phyloP scores from a whole-genome alignment of 2,888 invertebrate genomes.

The Brassicogethes aeneus region DNA sequence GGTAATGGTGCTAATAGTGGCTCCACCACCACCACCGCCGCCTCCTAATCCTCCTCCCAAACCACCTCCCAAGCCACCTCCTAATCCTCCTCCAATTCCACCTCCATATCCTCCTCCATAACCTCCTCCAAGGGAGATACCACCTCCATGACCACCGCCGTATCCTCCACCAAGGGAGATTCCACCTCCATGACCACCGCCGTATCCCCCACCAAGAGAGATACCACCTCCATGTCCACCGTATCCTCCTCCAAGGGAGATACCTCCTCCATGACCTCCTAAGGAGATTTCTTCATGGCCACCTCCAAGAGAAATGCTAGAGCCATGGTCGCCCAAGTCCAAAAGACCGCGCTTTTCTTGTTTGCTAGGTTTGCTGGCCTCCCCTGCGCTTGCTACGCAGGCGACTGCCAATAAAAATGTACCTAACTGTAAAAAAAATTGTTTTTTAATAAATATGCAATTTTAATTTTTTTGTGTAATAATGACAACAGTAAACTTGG shows the following conservation, averaged over 20 bases:
- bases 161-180: slow-evolving; percentile 4
- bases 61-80: slow-evolving; percentile 12
- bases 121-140: slow-evolving; percentile 17
- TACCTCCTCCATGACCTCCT: slow-evolving; percentile 12
- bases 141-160: slow-evolving; percentile 13
- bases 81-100: slow-evolving; percentile 12
- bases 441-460: too few species aligned
- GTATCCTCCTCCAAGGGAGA: slow-evolving; percentile 14
- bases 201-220: slow-evolving; percentile 9
- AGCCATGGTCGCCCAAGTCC: slow-evolving; percentile 16
- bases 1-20: slow-evolving; percentile 33
- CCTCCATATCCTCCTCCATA: slow-evolving; percentile 11
- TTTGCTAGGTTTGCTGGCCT: slow-evolving; percentile 23
- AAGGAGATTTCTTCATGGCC: slow-evolving; percentile 12
- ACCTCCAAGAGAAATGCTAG: slow-evolving; percentile 12
- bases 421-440: slow-evolving; percentile 18
- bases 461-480: too few species aligned
- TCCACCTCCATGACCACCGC: slow-evolving; percentile 11
- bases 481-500: too few species aligned
- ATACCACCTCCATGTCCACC: slow-evolving; percentile 10
- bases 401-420: slow-evolving; percentile 26
- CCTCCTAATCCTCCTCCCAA: slow-evolving; percentile 14
- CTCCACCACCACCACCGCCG: slow-evolving; percentile 31
- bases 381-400: slow-evolving; percentile 23
- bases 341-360: slow-evolving; percentile 28